These are phyloP conservation scores for Cyphotilapia sp. DNA, from an alignment of 2,113 vertebrate species.

Conservation along the genomic window DNA sequence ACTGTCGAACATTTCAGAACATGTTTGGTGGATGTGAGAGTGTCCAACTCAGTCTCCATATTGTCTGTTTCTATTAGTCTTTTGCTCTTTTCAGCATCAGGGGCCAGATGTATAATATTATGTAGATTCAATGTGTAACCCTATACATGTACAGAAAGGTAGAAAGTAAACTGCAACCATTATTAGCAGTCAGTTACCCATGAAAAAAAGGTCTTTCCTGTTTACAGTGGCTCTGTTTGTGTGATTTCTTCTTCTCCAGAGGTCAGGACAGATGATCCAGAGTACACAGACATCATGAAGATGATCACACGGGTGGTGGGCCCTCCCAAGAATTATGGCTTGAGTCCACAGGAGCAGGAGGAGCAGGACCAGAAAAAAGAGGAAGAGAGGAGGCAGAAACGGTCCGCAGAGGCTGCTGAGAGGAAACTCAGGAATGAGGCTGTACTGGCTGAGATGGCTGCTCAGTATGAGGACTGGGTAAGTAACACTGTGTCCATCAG, in stretches of 20 bases:
- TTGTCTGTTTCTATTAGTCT: background rate
- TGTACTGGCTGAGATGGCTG: slow-evolving; percentile 69
- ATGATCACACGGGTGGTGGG: slow-evolving; percentile 79
- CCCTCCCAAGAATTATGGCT: slow-evolving; percentile 78
- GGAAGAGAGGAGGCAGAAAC: slow-evolving; percentile 56
- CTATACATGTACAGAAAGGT: background rate
- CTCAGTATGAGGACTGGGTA: slow-evolving; percentile 86
- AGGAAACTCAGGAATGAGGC: slow-evolving; percentile 63
- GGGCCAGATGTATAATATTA: background rate
- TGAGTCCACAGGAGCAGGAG: slow-evolving; percentile 76
- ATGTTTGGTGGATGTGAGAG: background rate
- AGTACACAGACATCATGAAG: slow-evolving; percentile 70
- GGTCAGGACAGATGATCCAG: slow-evolving; percentile 70
- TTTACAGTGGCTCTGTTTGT: background rate
- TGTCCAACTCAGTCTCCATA: background rate
- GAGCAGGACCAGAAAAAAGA: slow-evolving; percentile 65
- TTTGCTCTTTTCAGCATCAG: background rate
- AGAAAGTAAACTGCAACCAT: background rate
- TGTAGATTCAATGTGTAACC: background rate
- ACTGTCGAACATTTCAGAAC: background rate
- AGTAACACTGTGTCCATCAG: background rate
- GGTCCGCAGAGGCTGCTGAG: slow-evolving; percentile 63
- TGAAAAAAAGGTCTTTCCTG: background rate
- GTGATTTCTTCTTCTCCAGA: slow-evolving; percentile 63
- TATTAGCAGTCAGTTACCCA: background rate